Evolutionary conservation across 2,113 vertebrate genomes (phyloP).

Genomic region (Megaceryle maxima): DNA sequence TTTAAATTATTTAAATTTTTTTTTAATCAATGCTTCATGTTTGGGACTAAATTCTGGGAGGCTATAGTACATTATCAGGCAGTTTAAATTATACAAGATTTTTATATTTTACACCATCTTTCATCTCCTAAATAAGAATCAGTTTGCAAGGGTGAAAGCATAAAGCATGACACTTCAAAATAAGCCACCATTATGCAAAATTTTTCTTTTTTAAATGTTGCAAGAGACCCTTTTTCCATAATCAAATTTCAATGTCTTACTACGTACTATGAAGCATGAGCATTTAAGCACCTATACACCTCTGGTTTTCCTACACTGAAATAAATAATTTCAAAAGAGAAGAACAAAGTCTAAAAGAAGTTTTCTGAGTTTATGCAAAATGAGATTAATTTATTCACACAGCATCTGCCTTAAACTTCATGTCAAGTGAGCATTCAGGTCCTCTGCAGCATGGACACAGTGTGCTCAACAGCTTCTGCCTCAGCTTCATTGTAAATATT

Average conservation of each 20-base stretch:
- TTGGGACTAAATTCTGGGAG: constrained; percentile 19
- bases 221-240: background rate
- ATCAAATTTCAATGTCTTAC: background rate
- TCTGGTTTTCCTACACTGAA: background rate
- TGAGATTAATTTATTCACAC: background rate
- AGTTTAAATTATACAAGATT: constrained; percentile 19
- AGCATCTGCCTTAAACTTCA: background rate
- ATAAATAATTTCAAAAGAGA: background rate
- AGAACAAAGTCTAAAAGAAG: background rate
- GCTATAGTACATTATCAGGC: background rate
- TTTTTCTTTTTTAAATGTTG: constrained; percentile 17
- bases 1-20: constrained; percentile 51
- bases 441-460: background rate
- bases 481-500: background rate
- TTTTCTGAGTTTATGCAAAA: background rate
- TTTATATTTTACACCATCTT: background rate
- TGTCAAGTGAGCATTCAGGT: background rate
- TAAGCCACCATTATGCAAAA: constrained; percentile 32
- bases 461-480: background rate
- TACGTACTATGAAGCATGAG: background rate
- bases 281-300: background rate
- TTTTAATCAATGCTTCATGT: constrained; percentile 14
- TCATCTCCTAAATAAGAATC: constrained; percentile 48
- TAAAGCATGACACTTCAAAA: constrained; percentile 7
- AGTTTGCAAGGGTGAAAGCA: background rate